A percentile compares a stretch with the other conserved stretches of the same genome.
Evolutionary conservation across 1,140 invertebrate genomes (phyloP).

Genomic region (Vanessa tameamea): DNA sequence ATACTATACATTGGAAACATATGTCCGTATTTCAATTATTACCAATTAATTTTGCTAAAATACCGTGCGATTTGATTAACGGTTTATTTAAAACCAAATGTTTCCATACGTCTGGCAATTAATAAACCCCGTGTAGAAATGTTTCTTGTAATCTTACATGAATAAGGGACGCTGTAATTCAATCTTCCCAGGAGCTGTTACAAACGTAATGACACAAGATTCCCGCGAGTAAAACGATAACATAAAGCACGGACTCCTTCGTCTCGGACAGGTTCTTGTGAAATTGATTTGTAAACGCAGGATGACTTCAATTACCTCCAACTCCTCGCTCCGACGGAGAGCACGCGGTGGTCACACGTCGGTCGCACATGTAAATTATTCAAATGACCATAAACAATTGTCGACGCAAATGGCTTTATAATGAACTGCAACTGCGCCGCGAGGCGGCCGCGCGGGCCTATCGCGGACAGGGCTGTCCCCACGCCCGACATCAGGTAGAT

Average conservation of each 20-base stretch:
- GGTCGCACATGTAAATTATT: conserved; percentile 49
- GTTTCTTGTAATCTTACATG: too few relatives aligned
- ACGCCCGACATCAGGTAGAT: too few relatives aligned
- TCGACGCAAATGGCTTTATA: conserved; percentile 52
- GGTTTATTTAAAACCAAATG: too few relatives aligned
- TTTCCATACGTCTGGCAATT: too few relatives aligned
- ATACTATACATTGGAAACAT: too few relatives aligned
- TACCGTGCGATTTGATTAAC: too few relatives aligned
- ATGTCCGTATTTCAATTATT: too few relatives aligned
- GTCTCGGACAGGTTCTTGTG: background rate
- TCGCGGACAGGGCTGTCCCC: conserved; percentile 17
- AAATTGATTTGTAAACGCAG: conserved; percentile 23
- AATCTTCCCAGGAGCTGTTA: too few relatives aligned
- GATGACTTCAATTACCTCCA: background rate
- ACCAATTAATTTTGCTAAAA: too few relatives aligned
- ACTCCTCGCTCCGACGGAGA: background rate
- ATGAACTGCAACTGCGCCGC: conserved; percentile 38
- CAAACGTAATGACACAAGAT: background rate
- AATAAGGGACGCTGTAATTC: too few relatives aligned
- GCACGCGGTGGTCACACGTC: conserved; percentile 16
- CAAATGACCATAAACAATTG: conserved; percentile 50
- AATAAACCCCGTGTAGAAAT: too few relatives aligned
- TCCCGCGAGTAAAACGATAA: background rate
- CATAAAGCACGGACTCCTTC: background rate
- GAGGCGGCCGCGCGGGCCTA: conserved; percentile 21